Conservation (phyloP, 2,797 vertebrate species). For the Mus minutoides region DNA sequence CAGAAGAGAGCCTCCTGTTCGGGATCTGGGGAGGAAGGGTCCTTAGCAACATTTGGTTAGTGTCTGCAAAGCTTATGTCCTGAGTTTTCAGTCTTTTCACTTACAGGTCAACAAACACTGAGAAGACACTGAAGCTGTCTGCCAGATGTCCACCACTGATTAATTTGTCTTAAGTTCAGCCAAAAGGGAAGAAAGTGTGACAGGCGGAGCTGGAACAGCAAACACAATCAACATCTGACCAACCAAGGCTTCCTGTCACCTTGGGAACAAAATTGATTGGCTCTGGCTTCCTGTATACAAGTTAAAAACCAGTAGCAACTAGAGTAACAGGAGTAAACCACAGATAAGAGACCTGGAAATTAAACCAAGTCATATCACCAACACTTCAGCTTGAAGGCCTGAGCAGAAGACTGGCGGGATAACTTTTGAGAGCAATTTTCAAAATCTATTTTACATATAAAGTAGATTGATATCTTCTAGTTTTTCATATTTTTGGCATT, state of each 20-base stretch:
- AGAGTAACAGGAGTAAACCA: slow-evolving; percentile 87
- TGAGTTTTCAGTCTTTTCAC: slow-evolving; percentile 67
- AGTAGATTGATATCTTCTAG: not conserved
- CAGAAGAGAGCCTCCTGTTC: not conserved
- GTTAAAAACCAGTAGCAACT: slow-evolving; percentile 88
- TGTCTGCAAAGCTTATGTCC: not conserved
- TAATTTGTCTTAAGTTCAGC: slow-evolving; percentile 90
- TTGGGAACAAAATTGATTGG: slow-evolving; percentile 91
- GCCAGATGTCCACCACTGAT: slow-evolving; percentile 88
- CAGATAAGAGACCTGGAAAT: slow-evolving; percentile 86
- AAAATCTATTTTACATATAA: slow-evolving; percentile 12
- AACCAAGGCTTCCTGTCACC: slow-evolving; percentile 91
- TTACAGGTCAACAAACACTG: slow-evolving; percentile 78
- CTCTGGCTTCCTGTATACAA: slow-evolving; percentile 90
- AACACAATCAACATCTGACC: slow-evolving; percentile 89
- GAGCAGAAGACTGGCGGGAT: slow-evolving; percentile 28
- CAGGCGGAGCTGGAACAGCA: slow-evolving; percentile 86
- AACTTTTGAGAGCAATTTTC: slow-evolving; percentile 1
- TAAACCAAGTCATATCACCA: slow-evolving; percentile 76
- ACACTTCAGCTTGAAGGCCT: slow-evolving; percentile 71
- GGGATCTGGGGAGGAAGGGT: not conserved
- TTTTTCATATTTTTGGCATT: not conserved
- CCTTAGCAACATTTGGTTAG: not conserved
- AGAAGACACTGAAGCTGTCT: slow-evolving; percentile 87
- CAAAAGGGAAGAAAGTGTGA: slow-evolving; percentile 89